A percentile compares a stretch with the other conserved stretches of the same genome.
Evolutionary conservation across 1,140 invertebrate genomes (phyloP).

Genomic region (Copidosoma floridanum): DNA sequence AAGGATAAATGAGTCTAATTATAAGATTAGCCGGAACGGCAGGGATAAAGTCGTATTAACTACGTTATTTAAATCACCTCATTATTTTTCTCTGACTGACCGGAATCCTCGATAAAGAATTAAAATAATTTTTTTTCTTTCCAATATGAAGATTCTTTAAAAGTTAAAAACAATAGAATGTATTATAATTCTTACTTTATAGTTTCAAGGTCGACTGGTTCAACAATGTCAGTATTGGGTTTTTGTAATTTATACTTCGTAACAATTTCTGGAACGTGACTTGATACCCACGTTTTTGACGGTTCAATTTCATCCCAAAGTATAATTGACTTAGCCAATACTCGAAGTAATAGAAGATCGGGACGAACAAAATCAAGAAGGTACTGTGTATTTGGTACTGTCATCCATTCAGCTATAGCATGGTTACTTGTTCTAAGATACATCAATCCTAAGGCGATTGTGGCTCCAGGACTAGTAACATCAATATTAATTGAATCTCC

Average conservation of each 20-base stretch:
- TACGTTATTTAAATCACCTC: too few relatives aligned
- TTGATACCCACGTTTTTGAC: constrained; percentile 80
- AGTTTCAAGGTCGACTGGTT: constrained; percentile 86
- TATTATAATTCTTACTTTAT: constrained; percentile 94
- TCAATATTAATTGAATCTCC: constrained; percentile 93
- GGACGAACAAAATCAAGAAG: constrained; percentile 90
- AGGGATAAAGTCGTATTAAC: too few relatives aligned
- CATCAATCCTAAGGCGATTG: constrained; percentile 89
- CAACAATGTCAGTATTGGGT: constrained; percentile 61
- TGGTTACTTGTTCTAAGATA: constrained; percentile 84
- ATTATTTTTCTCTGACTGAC: too few relatives aligned
- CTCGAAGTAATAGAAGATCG: constrained; percentile 85
- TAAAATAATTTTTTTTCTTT: too few relatives aligned
- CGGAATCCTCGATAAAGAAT: too few relatives aligned
- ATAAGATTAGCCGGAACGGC: too few relatives aligned
- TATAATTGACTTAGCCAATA: constrained; percentile 76
- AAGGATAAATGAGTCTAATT: too few relatives aligned
- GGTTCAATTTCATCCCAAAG: constrained; percentile 85
- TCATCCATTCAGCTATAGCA: constrained; percentile 92
- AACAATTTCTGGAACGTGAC: constrained; percentile 77
- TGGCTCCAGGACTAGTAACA: constrained; percentile 93
- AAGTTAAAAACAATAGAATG: too few relatives aligned
- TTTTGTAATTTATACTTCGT: constrained; percentile 69
- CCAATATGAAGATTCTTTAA: too few relatives aligned
- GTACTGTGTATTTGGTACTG: constrained; percentile 85